Evolutionary conservation across 1,140 invertebrate species (phyloP).

Genomic region (Cherax quadricarinatus): DNA sequence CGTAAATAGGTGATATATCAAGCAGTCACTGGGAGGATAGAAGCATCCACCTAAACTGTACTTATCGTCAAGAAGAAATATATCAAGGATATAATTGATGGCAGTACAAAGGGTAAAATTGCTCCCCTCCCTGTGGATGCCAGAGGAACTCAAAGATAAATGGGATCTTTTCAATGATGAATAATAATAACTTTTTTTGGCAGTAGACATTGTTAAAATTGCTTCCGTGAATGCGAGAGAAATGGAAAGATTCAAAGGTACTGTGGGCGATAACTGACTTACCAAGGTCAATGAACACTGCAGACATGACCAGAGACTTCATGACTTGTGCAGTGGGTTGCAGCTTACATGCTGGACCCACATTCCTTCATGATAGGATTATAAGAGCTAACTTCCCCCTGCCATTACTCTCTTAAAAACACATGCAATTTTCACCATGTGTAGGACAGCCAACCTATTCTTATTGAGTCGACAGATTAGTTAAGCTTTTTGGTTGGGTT

Average conservation of each 20-base stretch:
- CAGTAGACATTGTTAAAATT: too few relatives aligned
- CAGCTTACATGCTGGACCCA: constrained; percentile 7
- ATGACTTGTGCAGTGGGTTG: not conserved
- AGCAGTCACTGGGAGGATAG: too few relatives aligned
- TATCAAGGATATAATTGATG: too few relatives aligned
- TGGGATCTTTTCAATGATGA: not conserved
- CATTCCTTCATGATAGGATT: constrained; percentile 3
- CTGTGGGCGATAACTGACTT: too few relatives aligned
- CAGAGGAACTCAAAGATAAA: not conserved
- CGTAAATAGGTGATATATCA: too few relatives aligned
- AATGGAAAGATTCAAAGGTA: too few relatives aligned
- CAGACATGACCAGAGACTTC: not conserved
- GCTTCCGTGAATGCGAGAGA: not conserved
- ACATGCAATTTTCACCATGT: not conserved
- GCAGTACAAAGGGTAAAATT: too few relatives aligned
- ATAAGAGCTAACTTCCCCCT: not conserved
- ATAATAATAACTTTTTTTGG: not conserved
- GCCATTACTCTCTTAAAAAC: not conserved
- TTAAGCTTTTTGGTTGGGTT: too few relatives aligned
- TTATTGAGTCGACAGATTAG: not conserved
- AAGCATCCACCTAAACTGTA: too few relatives aligned
- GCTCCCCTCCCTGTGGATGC: not conserved
- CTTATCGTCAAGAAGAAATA: too few relatives aligned
- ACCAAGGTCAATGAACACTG: constrained; percentile 8
- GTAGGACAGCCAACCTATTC: not conserved